phyloP scores from a whole-genome alignment of 2,888 invertebrate genomes.

The Ephialtes manifestator region DNA sequence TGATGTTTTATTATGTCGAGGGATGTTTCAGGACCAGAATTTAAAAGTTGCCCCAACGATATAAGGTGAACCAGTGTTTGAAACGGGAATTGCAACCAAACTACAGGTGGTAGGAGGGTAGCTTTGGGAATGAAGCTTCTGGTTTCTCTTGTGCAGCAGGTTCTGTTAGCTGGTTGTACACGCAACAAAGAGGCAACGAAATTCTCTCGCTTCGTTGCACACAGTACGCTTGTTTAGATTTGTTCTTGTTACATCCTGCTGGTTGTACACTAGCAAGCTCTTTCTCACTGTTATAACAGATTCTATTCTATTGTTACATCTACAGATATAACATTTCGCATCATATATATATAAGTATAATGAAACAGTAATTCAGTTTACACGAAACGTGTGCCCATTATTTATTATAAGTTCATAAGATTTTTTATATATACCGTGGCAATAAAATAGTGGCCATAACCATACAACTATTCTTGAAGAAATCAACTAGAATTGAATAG shows the following conservation, averaged over 20 bases:
- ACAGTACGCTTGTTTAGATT: slow-evolving; percentile 6
- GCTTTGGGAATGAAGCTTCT: slow-evolving; percentile 17
- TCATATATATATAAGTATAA: background rate
- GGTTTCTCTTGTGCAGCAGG: slow-evolving; percentile 1
- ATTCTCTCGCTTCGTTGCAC: slow-evolving; percentile 27
- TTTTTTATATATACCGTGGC: too few species aligned
- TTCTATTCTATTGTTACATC: too few species aligned
- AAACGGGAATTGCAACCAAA: slow-evolving; percentile 29
- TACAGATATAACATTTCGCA: too few species aligned
- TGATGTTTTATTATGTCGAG: background rate
- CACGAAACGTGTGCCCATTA: background rate
- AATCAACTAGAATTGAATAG: too few species aligned
- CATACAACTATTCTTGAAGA: too few species aligned
- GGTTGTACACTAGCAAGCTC: background rate
- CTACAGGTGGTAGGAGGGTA: slow-evolving; percentile 39
- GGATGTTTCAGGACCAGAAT: background rate
- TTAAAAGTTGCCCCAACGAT: background rate
- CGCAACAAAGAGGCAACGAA: background rate
- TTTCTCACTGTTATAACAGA: background rate
- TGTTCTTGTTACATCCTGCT: slow-evolving; percentile 1
- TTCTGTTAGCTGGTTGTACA: slow-evolving; percentile 3
- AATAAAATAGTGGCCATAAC: too few species aligned
- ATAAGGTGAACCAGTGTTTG: background rate
- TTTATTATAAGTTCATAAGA: background rate
- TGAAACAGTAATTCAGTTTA: background rate